phyloP scores from a whole-genome alignment of 2,797 vertebrate species.

The Gymnodraco acuticeps region DNA sequence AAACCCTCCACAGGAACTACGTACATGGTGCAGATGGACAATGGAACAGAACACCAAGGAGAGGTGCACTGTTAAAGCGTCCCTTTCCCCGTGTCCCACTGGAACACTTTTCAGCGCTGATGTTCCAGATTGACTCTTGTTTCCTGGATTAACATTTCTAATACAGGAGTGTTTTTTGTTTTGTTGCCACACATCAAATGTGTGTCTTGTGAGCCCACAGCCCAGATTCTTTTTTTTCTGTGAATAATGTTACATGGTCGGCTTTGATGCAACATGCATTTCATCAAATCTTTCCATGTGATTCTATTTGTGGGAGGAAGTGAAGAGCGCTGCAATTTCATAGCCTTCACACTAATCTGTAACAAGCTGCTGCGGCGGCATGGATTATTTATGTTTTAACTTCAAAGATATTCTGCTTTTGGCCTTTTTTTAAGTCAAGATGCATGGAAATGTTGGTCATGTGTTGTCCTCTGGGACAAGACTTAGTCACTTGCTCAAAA shows the following conservation, averaged over 20 bases:
- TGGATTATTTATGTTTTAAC: neutral
- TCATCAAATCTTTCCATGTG: conserved; percentile 35
- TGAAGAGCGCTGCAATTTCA: conserved; percentile 15
- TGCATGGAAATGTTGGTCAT: neutral
- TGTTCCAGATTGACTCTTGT: conserved; percentile 2
- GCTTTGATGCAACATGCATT: conserved; percentile 36
- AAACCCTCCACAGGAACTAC: conserved; percentile 71
- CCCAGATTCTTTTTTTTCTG: conserved; percentile 1
- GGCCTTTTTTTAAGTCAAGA: neutral
- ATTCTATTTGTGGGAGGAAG: conserved; percentile 17
- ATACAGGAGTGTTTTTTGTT: conserved; percentile 35
- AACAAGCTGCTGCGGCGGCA: neutral
- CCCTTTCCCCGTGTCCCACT: neutral
- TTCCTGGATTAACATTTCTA: conserved; percentile 42
- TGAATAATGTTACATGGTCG: conserved; percentile 26
- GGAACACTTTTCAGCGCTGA: neutral
- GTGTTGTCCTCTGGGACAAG: neutral
- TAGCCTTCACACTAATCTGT: conserved; percentile 21
- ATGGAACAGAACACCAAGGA: conserved; percentile 53
- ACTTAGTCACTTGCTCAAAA: neutral
- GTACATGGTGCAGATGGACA: conserved; percentile 70
- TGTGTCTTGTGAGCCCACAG: conserved; percentile 7
- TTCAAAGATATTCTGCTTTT: neutral
- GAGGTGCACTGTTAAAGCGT: conserved; percentile 76
- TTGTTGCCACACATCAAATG: conserved; percentile 23